Evolutionary conservation across 2,113 vertebrate species (phyloP).

Genomic region (Muscicapa adusta): DNA sequence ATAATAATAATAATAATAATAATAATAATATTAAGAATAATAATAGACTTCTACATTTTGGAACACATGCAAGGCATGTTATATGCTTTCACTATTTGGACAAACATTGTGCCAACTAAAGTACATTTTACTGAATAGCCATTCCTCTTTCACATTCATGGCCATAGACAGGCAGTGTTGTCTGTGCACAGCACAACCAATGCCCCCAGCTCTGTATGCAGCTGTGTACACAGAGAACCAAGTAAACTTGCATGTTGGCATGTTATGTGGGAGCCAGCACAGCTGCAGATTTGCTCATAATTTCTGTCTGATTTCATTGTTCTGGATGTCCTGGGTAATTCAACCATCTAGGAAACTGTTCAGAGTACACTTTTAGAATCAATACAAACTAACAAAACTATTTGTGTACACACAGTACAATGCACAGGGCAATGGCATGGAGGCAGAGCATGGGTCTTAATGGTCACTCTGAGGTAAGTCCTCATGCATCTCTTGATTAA

Average conservation of each 20-base stretch:
- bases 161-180: not conserved
- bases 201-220: not conserved
- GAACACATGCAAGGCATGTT: rapidly evolving
- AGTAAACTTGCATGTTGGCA: not conserved
- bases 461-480: not conserved
- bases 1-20: too few species aligned
- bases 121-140: not conserved
- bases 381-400: not conserved
- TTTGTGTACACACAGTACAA: not conserved
- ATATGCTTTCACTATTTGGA: not conserved
- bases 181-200: not conserved
- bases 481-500: not conserved
- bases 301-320: not conserved
- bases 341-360: not conserved
- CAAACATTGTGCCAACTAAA: not conserved
- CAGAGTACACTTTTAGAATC: not conserved
- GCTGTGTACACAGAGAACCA: not conserved
- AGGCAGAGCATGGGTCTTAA: not conserved
- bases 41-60: not conserved
- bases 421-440: not conserved
- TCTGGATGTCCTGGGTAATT: not conserved
- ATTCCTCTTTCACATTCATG: not conserved
- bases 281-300: not conserved
- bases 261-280: not conserved
- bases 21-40: not conserved